These are phyloP conservation scores for Drosophila pectinifera DNA, from an alignment of 1,140 invertebrate genomes.

Conservation along the genomic window DNA sequence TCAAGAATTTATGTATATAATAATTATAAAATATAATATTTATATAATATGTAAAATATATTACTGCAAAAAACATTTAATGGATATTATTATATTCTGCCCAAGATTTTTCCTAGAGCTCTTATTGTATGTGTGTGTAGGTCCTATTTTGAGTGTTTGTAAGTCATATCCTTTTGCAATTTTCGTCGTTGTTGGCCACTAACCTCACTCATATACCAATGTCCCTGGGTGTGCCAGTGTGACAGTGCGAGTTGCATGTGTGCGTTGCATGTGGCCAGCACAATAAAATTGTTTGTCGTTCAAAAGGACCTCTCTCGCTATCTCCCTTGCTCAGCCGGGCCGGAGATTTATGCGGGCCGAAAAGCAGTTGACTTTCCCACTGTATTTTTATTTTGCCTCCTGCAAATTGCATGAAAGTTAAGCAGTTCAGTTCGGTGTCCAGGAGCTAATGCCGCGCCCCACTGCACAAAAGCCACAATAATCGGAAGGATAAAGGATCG, in stretches of 20 bases:
- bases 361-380: conserved; percentile 69
- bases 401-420: conserved; percentile 81
- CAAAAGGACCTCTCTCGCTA: conserved; percentile 49
- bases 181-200: conserved; percentile 73
- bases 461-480: conserved; percentile 75
- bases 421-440: conserved; percentile 73
- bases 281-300: conserved; percentile 83
- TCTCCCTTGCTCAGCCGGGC: conserved; percentile 24
- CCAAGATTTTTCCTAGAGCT: neutral
- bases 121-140: conserved; percentile 16
- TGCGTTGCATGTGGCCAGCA: conserved; percentile 39
- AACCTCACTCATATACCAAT: conserved; percentile 78
- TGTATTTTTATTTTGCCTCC: conserved; percentile 27
- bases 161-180: conserved; percentile 81
- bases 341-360: conserved; percentile 68
- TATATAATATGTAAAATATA: no score
- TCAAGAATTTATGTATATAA: no score
- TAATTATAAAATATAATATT: no score
- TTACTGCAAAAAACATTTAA: no score
- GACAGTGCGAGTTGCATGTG: conserved; percentile 18
- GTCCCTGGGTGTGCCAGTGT: conserved; percentile 39
- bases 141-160: conserved; percentile 30
- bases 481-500: conserved; percentile 40
- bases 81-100: neutral
- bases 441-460: conserved; percentile 75